Evolutionary conservation across 2,797 vertebrate genomes (phyloP).

Genomic region (Protonibea diacanthus): DNA sequence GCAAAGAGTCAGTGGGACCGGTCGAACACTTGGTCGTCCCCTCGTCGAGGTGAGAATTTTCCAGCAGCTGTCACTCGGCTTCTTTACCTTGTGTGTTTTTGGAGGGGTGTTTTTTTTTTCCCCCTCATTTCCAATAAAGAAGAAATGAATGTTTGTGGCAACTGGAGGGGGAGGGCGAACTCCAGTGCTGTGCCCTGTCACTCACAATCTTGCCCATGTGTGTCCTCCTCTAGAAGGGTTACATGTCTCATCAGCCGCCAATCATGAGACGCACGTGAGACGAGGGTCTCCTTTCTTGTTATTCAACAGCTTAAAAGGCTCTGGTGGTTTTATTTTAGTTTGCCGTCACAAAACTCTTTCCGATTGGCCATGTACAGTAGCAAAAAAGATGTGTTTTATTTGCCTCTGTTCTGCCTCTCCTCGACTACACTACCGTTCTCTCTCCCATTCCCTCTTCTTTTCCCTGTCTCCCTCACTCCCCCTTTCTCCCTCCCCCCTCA

Average conservation of each 20-base stretch:
- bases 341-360: conserved; percentile 34
- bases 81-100: conserved; percentile 62
- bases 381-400: conserved; percentile 56
- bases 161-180: conserved; percentile 71
- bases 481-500: conserved; percentile 73
- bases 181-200: conserved; percentile 72
- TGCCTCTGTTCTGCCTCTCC: conserved; percentile 43
- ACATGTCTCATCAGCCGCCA: conserved; percentile 81
- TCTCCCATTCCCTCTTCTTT: conserved; percentile 62
- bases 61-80: conserved; percentile 88
- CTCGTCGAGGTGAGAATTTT: conserved; percentile 84
- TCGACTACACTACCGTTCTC: conserved; percentile 37
- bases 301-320: conserved; percentile 43
- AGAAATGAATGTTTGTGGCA: conserved; percentile 84
- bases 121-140: conserved; percentile 81
- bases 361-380: conserved; percentile 6
- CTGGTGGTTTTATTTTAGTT: conserved; percentile 43
- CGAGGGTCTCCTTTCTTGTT: conserved; percentile 30
- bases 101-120: conserved; percentile 52
- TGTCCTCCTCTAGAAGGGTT: conserved; percentile 76
- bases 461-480: conserved; percentile 59
- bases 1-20: conserved; percentile 68
- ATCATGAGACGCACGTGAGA: conserved; percentile 71
- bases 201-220: conserved; percentile 78
- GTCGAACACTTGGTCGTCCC: conserved; percentile 89